Evolutionary conservation across 2,888 invertebrate species (phyloP).

Genomic region (Lepidochrysops patricia): DNA sequence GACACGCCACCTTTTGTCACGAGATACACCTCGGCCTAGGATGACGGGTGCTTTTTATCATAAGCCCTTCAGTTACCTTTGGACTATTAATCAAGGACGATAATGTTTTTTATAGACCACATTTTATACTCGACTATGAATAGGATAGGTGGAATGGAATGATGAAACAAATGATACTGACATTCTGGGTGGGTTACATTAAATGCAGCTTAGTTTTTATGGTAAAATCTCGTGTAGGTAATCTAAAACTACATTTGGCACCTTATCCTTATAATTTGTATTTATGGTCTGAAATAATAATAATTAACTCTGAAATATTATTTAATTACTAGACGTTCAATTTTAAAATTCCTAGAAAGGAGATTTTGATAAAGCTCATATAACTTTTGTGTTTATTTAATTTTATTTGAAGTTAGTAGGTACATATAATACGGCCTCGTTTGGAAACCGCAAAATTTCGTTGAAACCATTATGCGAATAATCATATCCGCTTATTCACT

Average conservation of each 20-base stretch:
- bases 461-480: constrained; percentile 53
- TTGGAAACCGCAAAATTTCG: constrained; percentile 33
- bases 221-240: no score
- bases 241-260: no score
- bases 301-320: no score
- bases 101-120: constrained; percentile 15
- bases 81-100: constrained; percentile 50
- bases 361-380: no score
- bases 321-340: no score
- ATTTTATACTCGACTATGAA: neutral
- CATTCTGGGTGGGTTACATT: neutral
- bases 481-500: constrained; percentile 61
- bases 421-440: constrained; percentile 17
- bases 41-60: constrained; percentile 50
- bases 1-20: constrained; percentile 26
- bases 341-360: no score
- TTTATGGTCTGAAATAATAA: no score
- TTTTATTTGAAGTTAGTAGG: neutral
- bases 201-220: no score
- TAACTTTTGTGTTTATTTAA: no score
- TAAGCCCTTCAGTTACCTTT: constrained; percentile 32
- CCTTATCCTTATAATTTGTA: no score
- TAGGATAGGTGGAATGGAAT: neutral
- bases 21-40: constrained; percentile 32
- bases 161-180: neutral